Evolutionary conservation across 2,888 invertebrate species (phyloP).

Genomic region (Glaucopsyche alexis): DNA sequence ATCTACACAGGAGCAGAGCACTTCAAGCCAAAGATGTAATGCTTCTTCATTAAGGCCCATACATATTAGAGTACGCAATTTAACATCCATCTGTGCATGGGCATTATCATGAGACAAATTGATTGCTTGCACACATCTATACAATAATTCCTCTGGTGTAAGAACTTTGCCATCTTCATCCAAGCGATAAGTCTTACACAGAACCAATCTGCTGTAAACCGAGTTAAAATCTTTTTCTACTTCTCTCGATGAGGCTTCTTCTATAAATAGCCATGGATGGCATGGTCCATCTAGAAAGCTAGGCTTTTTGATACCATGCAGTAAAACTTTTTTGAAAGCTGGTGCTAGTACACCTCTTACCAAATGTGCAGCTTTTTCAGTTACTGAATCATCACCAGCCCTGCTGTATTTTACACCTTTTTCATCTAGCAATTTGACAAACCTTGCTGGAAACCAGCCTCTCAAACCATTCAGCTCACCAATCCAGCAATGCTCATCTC

Average conservation of each 20-base stretch:
- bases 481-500: conserved; percentile 99
- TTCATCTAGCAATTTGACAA: conserved; percentile 97
- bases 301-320: conserved; percentile 96
- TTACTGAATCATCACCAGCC: conserved; percentile 98
- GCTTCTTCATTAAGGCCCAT: conserved; percentile 99
- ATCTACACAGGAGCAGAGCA: conserved; percentile 95
- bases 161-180: conserved; percentile 99
- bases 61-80: conserved; percentile 95
- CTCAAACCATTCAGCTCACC: conserved; percentile 96
- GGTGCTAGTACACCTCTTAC: conserved; percentile 96
- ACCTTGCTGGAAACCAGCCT: conserved; percentile 98
- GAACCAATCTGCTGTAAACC: conserved; percentile 96
- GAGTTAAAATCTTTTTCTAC: conserved; percentile 99
- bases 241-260: conserved; percentile 97
- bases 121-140: conserved; percentile 97
- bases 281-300: conserved; percentile 94
- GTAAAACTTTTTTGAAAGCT: conserved; percentile 94
- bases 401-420: conserved; percentile 86
- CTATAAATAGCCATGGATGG: conserved; percentile 99
- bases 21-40: conserved; percentile 98
- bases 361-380: conserved; percentile 97
- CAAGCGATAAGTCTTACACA: conserved; percentile 98
- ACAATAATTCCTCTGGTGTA: conserved; percentile 97
- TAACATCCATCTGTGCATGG: conserved; percentile 99
- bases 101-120: conserved; percentile 97